phyloP scores from a whole-genome alignment of 2,113 vertebrate species.

The Tiliqua scincoides region DNA sequence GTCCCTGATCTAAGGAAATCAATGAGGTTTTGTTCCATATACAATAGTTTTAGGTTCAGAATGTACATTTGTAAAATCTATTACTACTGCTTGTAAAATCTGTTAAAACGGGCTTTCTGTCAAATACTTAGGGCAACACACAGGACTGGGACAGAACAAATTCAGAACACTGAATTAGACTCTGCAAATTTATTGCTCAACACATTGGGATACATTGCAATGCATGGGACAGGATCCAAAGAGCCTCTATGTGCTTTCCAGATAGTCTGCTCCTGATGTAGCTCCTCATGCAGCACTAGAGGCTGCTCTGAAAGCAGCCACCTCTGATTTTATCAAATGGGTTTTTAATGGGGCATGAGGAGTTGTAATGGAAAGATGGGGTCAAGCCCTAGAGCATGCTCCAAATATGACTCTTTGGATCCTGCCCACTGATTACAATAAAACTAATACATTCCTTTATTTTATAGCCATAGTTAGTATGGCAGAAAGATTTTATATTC shows the following conservation, averaged over 20 bases:
- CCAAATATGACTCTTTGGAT: background rate
- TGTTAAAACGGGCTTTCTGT: background rate
- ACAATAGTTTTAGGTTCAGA: background rate
- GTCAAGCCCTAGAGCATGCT: too few species aligned
- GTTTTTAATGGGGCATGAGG: background rate
- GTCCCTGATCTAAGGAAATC: background rate
- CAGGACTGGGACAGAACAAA: background rate
- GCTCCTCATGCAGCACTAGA: background rate
- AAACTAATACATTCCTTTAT: background rate
- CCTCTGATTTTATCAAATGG: background rate
- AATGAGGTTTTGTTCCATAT: background rate
- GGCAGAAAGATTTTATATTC: background rate
- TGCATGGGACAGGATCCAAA: constrained; percentile 8
- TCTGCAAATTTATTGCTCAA: constrained; percentile 23
- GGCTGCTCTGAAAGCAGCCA: constrained; percentile 2
- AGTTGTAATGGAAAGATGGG: background rate
- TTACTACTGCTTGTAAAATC: background rate
- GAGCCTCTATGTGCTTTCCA: background rate
- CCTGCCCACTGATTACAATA: background rate
- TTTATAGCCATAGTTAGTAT: background rate
- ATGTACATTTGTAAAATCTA: background rate
- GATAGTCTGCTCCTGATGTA: constrained; percentile 2
- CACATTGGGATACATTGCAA: constrained; percentile 6
- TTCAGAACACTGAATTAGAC: background rate
- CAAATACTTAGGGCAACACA: background rate